Evolutionary conservation across 2,113 vertebrate species (phyloP), one percentile per base, ranked within the genome.

Genomic region (Junco hyemalis): DNA sequence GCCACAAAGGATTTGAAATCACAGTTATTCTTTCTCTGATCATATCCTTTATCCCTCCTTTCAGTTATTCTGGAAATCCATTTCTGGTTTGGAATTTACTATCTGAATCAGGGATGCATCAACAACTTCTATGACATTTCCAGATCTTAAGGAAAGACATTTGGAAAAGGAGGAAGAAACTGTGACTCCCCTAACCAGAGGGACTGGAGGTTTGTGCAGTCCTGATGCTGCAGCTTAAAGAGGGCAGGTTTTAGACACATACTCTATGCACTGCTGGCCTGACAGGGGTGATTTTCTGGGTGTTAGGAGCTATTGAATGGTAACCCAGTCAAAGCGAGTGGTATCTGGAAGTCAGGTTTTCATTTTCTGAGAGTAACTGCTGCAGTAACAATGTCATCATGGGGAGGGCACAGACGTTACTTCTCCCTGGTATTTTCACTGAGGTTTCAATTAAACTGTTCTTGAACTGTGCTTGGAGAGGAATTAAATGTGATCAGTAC

Each of bases 331-430:
- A 60, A 87, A 87, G 20, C 20, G 26, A 92, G 44, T 0, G 0
- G 6, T 29, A 70, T 31, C 44, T 74, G 29, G 19, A 81, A 14
- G 22, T 44, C 69, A 79, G 42, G 24, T 60, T 33, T 81, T 91
- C 8, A 23, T 21, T 65, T 73, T 78, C 65, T 40, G n/a, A 60
- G 31, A 60, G 21, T 51, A 80, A 69, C 28, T 53, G 28, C 24
- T 0, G 0, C 40, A 71, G 33, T 63, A 76, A 50, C 0, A 6
- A 6, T 6, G 4, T 42, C 8, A 1, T 66, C 31, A 38, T 0
- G 1, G 6, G 21, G 19, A 78, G 15, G 5, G 4, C 9, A 22
- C 12, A n/a, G 42, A 12, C 59, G 35, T 12, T 83, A n/a, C 7
- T 4, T 91, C 36, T 91, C 14, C 17, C 18, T 81, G 1, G 0